Evolutionary conservation across 2,797 vertebrate species (phyloP).

Genomic region (Thunnus albacares): DNA sequence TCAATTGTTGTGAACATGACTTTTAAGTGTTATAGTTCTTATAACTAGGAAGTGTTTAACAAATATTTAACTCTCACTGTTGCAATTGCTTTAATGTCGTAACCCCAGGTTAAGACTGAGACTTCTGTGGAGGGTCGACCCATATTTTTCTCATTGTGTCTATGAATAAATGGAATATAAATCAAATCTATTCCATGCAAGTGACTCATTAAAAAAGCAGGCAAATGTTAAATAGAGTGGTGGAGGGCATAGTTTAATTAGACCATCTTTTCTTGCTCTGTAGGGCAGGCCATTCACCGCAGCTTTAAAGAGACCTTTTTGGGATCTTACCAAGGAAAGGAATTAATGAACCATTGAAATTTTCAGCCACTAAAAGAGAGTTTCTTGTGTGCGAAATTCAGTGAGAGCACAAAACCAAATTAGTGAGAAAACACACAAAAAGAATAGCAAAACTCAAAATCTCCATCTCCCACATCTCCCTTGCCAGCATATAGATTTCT

Average conservation of each 20-base stretch:
- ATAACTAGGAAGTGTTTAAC: background rate
- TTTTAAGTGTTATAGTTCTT: constrained; percentile 3
- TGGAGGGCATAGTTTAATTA: constrained; percentile 64
- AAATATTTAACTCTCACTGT: constrained; percentile 47
- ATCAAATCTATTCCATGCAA: constrained; percentile 62
- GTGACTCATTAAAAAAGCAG: constrained; percentile 66
- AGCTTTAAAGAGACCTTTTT: constrained; percentile 54
- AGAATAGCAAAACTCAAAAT: constrained; percentile 30
- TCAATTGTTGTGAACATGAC: constrained; percentile 7
- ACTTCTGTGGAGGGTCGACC: constrained; percentile 22
- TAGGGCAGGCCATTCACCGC: constrained; percentile 46
- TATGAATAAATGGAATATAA: constrained; percentile 59
- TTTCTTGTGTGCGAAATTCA: constrained; percentile 35
- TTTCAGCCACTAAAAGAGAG: constrained; percentile 36
- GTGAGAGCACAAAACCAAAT: constrained; percentile 37
- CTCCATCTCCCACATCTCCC: background rate
- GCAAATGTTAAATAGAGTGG: constrained; percentile 63
- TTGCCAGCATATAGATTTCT: constrained; percentile 1
- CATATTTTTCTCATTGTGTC: constrained; percentile 32
- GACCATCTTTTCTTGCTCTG: constrained; percentile 55
- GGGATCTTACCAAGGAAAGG: constrained; percentile 49
- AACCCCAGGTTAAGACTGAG: constrained; percentile 44
- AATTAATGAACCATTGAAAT: constrained; percentile 65
- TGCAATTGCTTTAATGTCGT: constrained; percentile 32
- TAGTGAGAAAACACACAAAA: constrained; percentile 30